phyloP scores from a whole-genome alignment of 1,140 invertebrate genomes.

The Drosophila insularis region DNA sequence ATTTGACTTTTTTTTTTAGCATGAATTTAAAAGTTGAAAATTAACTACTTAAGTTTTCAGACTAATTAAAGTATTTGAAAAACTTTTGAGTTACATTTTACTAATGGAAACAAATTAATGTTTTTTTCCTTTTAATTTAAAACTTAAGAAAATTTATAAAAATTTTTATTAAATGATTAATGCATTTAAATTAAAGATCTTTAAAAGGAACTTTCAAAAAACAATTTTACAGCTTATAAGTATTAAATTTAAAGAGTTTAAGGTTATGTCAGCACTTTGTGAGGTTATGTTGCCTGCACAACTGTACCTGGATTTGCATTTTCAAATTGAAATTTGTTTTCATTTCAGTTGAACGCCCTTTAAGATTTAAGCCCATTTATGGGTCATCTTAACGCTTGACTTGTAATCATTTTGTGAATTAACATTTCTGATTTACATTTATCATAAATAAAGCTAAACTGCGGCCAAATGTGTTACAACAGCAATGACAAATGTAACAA shows the following conservation, averaged over 20 bases:
- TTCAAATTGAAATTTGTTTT: neutral
- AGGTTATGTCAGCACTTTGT: neutral
- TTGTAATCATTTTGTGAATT: neutral
- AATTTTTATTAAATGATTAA: too few species aligned
- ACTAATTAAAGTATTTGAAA: neutral
- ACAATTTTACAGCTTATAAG: too few species aligned
- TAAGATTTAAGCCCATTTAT: neutral
- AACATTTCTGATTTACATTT: constrained; percentile 2
- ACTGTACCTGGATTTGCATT: neutral
- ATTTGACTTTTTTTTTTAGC: neutral
- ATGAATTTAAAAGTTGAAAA: neutral
- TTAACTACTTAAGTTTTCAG: neutral
- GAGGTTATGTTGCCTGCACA: neutral
- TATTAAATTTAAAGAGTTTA: too few species aligned
- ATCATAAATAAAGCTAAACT: constrained; percentile 6
- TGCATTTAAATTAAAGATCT: too few species aligned
- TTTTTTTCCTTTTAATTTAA: too few species aligned
- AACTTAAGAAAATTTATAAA: too few species aligned
- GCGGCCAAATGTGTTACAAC: neutral
- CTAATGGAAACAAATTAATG: too few species aligned
- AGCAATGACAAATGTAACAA: neutral
- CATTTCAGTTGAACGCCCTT: neutral
- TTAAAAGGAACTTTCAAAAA: too few species aligned
- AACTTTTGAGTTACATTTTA: too few species aligned
- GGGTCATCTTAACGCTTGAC: constrained; percentile 7